Evolutionary conservation across 2,888 invertebrate genomes (phyloP), one percentile per base, ranked within the genome.

Genomic region (Shargacucullia verbasci): DNA sequence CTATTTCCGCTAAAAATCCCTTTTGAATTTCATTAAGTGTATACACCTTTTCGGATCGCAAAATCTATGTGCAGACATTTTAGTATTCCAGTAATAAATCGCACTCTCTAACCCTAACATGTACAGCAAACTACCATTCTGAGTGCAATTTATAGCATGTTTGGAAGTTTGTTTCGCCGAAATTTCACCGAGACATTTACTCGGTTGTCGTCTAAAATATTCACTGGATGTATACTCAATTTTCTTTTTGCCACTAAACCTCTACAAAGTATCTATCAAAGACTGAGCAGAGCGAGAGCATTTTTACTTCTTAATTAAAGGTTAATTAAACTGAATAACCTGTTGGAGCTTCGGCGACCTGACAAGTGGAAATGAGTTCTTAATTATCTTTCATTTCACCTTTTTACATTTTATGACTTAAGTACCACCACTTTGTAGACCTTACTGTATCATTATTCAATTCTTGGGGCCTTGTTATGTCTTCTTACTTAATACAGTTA

Each of bases 141-240:
- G 44, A 1, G 3, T 4, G 7, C 7, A 44, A 59, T 59, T 66
- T 64, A 47, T 52, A 11, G 60, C 38, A 5, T 33, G 35, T 29
- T 37, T 29, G 12, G n/a, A 29, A 31, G 0, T 3, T 6, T 7
- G 20, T 38, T 27, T 13, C 31, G 37, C 9, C 8, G 5, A 5
- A 8, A 9, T 43, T 34, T 34, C 8, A 40, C 34, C 29, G 10
- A n/a, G 35, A 12, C 11, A 25, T 13, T 33, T 13, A 15, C 0
- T 12, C 25, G 10, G 6, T 2, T 5, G 9, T 43, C 7, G 14
- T 11, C 11, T 43, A 3, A 29, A 29, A 41, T 6, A 27, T n/a
- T 27, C 1, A 29, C n/a, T 2, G 8, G 6, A 4, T 9, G 13
- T 29, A 12, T 35, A 15, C 10, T 14, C 15, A 14, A 10, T n/a